phyloP scores from a whole-genome alignment of 2,797 vertebrate species.

The Notolabrus celidotus region DNA sequence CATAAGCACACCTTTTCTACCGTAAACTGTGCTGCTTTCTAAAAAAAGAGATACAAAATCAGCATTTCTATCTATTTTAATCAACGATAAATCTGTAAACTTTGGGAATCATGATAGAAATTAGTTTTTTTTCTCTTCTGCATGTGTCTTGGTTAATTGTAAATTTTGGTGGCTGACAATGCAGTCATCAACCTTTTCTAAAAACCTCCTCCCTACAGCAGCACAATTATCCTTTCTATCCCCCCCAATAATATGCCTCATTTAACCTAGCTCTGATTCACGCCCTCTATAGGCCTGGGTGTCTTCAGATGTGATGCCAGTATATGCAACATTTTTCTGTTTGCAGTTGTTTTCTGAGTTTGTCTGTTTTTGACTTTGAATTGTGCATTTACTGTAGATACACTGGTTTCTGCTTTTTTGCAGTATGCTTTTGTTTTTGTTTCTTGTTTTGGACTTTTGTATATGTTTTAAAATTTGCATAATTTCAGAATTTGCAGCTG shows the following conservation, averaged over 20 bases:
- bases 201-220: too few relatives aligned
- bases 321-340: neutral
- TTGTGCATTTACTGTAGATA: neutral
- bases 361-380: neutral
- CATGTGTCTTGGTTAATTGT: slow-evolving; percentile 1
- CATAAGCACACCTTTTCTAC: too few relatives aligned
- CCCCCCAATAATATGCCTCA: too few relatives aligned
- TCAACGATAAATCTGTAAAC: too few relatives aligned
- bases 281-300: neutral
- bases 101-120: too few relatives aligned
- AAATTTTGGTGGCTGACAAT: neutral
- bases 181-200: too few relatives aligned
- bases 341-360: neutral
- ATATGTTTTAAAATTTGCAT: neutral
- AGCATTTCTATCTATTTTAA: too few relatives aligned
- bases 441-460: neutral
- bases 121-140: neutral
- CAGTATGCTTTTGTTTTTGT: neutral
- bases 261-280: neutral
- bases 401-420: neutral
- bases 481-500: neutral
- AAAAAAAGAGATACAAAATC: too few relatives aligned
- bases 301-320: neutral
- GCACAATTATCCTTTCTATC: too few relatives aligned
- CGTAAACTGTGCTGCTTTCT: too few relatives aligned